These are phyloP conservation scores for Neopipo cinnamomea DNA, from an alignment of 2,113 vertebrate genomes.

Conservation along the genomic window DNA sequence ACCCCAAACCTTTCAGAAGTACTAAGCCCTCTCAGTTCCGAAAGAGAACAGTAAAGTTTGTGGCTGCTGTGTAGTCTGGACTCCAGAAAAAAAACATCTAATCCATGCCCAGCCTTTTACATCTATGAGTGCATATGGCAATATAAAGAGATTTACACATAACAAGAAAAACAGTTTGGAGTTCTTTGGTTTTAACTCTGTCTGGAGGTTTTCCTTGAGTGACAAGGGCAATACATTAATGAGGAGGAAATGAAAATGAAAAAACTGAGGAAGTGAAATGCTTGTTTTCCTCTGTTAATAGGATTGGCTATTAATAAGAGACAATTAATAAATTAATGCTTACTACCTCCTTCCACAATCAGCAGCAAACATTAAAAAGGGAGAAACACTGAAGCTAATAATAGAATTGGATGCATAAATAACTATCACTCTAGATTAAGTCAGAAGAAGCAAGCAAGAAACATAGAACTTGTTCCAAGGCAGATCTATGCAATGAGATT, in stretches of 20 bases:
- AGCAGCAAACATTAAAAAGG: slow-evolving; percentile 14
- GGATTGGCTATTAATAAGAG: slow-evolving; percentile 30
- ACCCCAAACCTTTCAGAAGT: not conserved
- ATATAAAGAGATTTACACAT: not conserved
- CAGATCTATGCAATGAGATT: not conserved
- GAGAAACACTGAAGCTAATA: not conserved
- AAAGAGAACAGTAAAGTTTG: not conserved
- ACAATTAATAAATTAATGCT: slow-evolving; percentile 52
- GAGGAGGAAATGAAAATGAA: slow-evolving; percentile 36
- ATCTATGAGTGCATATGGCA: not conserved
- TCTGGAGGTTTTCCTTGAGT: not conserved
- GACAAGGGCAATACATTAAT: not conserved
- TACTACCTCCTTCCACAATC: slow-evolving; percentile 42
- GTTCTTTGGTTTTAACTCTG: not conserved
- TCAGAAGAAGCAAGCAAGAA: not conserved
- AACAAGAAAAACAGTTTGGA: not conserved
- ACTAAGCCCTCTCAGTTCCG: not conserved
- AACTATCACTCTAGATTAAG: not conserved
- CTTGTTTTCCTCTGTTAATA: slow-evolving; percentile 33
- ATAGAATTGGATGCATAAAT: slow-evolving; percentile 25
- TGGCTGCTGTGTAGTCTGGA: not conserved
- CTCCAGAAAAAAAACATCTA: not conserved
- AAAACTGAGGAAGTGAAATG: not conserved
- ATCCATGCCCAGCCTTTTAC: not conserved
- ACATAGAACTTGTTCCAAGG: not conserved